Base-by-base conservation (phyloP, 2,113 vertebrate genomes). In the Crotalus helleri region DNA sequence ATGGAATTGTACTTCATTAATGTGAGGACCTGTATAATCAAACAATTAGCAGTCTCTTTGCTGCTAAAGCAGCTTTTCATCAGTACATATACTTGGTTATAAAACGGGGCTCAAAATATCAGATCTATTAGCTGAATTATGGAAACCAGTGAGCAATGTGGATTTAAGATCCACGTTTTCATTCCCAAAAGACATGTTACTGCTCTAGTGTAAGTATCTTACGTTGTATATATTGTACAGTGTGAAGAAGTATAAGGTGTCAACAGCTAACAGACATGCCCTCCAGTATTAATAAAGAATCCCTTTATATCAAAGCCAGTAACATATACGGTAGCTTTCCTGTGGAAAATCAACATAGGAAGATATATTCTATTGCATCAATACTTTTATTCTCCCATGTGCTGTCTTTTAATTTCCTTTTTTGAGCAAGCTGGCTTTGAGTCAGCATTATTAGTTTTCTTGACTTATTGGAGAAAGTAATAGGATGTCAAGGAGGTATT, bases 11-110 rank as follows among this genome's bases (percentile, higher is more conserved):
- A 98, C 98, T 99, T 99, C 99, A 99, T 99, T 99, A 99, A 99
- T 98, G 98, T 99, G 98, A 98, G 99, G 99, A 99, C 99, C 98
- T 99, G 99, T 99, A 99, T 99, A 99, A 99, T 99, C 99, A 99
- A 99, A 99, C 99, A 99, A 99, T 99, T 99, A 99, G 98, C 98
- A 98, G 97, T 98, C 98, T 98, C 97, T 97, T 98, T 97, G 97
- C 97, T 97, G 97, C 94, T 97, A 98, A 98, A 97, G 97, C 98
- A 98, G 99, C 98, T 98, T 98, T 98, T 98, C 98, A 98, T 98
- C 98, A 98, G 98, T 98, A 98, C 98, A 98, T 98, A 98, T 97
- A 97, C 97, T 99, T 98, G 91, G 93, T 97, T 94, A 96, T 97
- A 98, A 98, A 98, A 98, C 97, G 97, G 97, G 96, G 97, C 97